These are phyloP conservation scores for Mesorhabditis sp. DNA, from an alignment of 2,888 invertebrate species.

Conservation along the genomic window DNA sequence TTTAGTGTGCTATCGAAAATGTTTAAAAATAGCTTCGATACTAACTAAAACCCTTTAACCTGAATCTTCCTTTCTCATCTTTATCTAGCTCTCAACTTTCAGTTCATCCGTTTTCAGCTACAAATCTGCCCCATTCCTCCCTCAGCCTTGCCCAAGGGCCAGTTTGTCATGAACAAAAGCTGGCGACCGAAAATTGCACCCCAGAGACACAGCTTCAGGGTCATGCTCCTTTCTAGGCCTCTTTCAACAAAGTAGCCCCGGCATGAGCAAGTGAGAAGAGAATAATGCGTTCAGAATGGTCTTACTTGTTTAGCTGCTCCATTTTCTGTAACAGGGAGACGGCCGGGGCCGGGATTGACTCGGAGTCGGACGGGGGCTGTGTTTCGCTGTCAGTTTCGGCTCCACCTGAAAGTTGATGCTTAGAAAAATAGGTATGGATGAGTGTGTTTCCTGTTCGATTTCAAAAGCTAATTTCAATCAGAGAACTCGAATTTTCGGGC, in stretches of 20 bases:
- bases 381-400: conserved; percentile 51
- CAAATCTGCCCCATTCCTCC: no score
- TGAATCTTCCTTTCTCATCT: no score
- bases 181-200: conserved; percentile 3
- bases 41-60: no score
- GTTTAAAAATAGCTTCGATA: no score
- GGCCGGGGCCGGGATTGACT: conserved; percentile 26
- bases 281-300: conserved; percentile 1
- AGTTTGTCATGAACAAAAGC: neutral
- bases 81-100: no score
- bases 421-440: neutral
- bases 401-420: conserved; percentile 24
- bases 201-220: neutral
- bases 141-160: no score
- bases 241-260: neutral
- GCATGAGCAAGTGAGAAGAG: conserved; percentile 1
- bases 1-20: no score
- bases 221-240: conserved; percentile 1
- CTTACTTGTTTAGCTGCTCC: conserved; percentile 55
- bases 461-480: no score
- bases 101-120: no score
- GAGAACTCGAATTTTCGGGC: no score
- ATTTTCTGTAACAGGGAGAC: conserved; percentile 49
- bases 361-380: conserved; percentile 34
- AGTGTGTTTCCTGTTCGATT: no score